Evolutionary conservation across 2,888 invertebrate species (phyloP).

Genomic region (Campopleginae sp.): DNA sequence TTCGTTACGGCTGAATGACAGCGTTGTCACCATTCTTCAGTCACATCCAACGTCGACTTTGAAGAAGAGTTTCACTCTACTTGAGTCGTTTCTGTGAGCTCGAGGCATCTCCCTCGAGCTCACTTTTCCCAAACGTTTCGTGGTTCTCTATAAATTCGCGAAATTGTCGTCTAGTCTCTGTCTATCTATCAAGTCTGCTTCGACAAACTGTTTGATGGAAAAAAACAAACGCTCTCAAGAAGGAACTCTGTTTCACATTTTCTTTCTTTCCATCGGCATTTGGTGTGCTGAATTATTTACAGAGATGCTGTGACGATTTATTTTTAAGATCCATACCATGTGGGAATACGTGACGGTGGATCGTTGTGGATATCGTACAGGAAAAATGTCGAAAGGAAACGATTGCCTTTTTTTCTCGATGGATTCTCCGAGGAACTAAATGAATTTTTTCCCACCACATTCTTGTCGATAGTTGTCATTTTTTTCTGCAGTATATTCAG

Average conservation of each 20-base stretch:
- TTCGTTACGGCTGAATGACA: constrained; percentile 44
- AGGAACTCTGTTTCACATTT: background rate
- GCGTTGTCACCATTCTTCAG: constrained; percentile 6
- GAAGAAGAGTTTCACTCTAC: constrained; percentile 38
- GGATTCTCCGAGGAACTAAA: background rate
- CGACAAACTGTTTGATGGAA: constrained; percentile 36
- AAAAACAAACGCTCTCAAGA: constrained; percentile 15
- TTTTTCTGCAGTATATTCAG: constrained; percentile 3
- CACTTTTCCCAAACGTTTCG: constrained; percentile 30
- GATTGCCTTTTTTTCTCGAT: background rate
- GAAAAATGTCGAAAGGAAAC: background rate
- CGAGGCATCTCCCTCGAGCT: constrained; percentile 38
- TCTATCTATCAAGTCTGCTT: constrained; percentile 40
- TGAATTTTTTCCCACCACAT: background rate
- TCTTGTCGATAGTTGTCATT: background rate
- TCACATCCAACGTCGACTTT: constrained; percentile 56
- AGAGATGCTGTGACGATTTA: background rate
- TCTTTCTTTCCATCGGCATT: background rate
- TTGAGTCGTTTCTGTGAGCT: constrained; percentile 43
- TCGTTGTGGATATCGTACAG: background rate
- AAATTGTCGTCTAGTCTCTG: constrained; percentile 45
- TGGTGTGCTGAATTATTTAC: background rate
- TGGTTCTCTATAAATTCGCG: constrained; percentile 35
- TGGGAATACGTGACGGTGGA: background rate
- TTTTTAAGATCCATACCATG: background rate